Base-by-base conservation (phyloP, 2,113 vertebrate genomes). In the Nothocercus nigrocapillus region DNA sequence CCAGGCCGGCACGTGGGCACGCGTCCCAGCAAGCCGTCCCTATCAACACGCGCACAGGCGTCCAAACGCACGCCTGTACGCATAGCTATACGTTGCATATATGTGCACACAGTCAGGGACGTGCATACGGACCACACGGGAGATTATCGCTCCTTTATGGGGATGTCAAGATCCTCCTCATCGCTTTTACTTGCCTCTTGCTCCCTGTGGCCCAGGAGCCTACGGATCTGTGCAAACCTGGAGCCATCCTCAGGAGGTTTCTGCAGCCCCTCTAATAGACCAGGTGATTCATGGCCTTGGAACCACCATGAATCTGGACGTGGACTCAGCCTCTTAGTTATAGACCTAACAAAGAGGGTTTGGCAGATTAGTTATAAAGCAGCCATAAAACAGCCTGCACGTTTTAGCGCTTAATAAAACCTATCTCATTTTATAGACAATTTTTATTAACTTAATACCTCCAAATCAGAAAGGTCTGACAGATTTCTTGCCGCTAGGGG, bases 401-500 rank as follows among this genome's bases (percentile, higher is more conserved):
- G 20, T 64, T 83, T 95, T 94, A 88, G 83, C 73, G 88, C 88
- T 85, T 90, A 80, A 93, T 96, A 89, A 94, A 94, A 85, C 13
- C 1, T 85, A 68, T 89, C 88, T 91, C 85, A 80, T 85, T 93
- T 95, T 90, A 95, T 82, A 82, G 92, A 27, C 68, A 77, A 58
- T 77, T 91, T 93, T 91, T 94, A 91, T 88, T 77, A 77, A 62
- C 85, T 76, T 42, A 25, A 5, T 61, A 36, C 30, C 82, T 90
- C 34, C 73, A 45, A n/a, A 66, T 30, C 45, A 90, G 67, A 58
- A 81, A 44, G 54, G n/a, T 68, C 85, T 88, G 79, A 38, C 28
- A 47, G 72, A 18, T 62, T 85, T 58, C 74, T 78, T 28, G 73
- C 1, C 18, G 85, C 44, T n/a, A 30, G 83, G 61, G 58, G 36